Conservation (phyloP, 1,140 invertebrate species). For the Conus betulinus region DNA sequence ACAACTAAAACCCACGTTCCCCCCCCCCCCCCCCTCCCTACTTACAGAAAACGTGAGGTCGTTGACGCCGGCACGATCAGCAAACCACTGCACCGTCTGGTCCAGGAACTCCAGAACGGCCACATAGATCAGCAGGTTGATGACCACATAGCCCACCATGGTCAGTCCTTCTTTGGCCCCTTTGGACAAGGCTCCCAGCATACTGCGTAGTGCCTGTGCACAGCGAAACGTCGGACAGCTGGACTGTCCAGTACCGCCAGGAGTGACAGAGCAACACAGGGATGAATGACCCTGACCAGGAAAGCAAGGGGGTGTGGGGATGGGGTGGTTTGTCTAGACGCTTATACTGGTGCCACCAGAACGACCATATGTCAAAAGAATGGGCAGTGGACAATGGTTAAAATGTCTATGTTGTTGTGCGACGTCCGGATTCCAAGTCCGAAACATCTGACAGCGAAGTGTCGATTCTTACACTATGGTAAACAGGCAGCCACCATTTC, state of each 20-base stretch:
- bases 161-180: conserved; percentile 88
- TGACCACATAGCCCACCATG: conserved; percentile 89
- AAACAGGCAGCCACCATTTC: no score
- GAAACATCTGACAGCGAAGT: no score
- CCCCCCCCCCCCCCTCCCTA: not conserved
- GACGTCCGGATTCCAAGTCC: no score
- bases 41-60: conserved; percentile 38
- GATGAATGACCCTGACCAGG: not conserved
- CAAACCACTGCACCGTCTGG: conserved; percentile 86
- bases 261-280: not conserved
- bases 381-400: no score
- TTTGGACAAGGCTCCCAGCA: conserved; percentile 90
- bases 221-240: not conserved
- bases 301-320: not conserved
- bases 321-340: no score
- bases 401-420: no score
- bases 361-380: no score
- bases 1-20: not conserved
- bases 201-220: conserved; percentile 84
- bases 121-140: conserved; percentile 93
- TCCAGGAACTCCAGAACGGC: conserved; percentile 90
- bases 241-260: not conserved
- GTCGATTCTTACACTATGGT: no score
- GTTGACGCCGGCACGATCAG: conserved; percentile 82
- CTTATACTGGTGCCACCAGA: no score